These are phyloP conservation scores for Gambelia wislizenii DNA, from an alignment of 2,797 vertebrate genomes.

Conservation along the genomic window DNA sequence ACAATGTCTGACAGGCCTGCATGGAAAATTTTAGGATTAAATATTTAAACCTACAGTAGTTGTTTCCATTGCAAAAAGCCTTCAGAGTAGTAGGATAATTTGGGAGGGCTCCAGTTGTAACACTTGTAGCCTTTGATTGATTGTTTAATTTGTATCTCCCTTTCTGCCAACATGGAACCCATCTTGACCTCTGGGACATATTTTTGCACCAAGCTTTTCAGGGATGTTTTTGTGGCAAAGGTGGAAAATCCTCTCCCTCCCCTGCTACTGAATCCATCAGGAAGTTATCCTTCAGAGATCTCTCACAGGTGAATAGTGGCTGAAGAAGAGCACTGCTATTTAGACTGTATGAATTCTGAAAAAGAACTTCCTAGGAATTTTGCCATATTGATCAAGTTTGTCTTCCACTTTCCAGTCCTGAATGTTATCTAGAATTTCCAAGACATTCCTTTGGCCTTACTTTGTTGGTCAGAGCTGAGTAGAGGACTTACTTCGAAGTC, in stretches of 20 bases:
- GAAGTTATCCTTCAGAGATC: not conserved
- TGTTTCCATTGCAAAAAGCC: not conserved
- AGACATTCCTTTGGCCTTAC: not conserved
- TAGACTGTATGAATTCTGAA: not conserved
- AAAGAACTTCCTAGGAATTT: too few relatives aligned
- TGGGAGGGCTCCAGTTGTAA: not conserved
- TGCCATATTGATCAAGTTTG: not conserved
- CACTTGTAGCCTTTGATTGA: too few relatives aligned
- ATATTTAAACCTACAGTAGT: not conserved
- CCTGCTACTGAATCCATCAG: too few relatives aligned
- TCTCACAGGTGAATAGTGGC: not conserved
- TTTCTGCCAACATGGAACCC: too few relatives aligned
- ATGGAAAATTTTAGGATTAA: not conserved
- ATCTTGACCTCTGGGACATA: not conserved
- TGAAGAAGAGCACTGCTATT: not conserved
- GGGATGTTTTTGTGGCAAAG: not conserved
- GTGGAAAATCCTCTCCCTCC: not conserved
- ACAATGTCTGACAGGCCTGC: not conserved
- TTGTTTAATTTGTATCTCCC: too few relatives aligned
- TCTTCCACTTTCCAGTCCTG: not conserved
- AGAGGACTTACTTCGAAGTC: not conserved
- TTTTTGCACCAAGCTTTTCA: not conserved
- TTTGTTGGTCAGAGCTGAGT: not conserved
- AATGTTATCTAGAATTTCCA: not conserved
- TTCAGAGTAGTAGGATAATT: not conserved